Evolutionary conservation across 2,888 invertebrate species (phyloP).

Genomic region (Serrognathus titanus): DNA sequence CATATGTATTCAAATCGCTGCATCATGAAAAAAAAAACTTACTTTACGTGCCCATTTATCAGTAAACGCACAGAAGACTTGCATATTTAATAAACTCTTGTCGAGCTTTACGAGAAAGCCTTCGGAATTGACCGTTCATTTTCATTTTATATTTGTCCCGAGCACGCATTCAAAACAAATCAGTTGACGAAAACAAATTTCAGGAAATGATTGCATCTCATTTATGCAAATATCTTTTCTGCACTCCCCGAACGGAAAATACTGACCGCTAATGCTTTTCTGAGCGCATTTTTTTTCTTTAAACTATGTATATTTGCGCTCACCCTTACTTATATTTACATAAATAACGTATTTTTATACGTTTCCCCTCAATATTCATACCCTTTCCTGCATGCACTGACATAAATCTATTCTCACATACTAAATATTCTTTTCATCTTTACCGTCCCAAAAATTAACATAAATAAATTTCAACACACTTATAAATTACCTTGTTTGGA

Average conservation of each 20-base stretch:
- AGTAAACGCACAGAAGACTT: not conserved
- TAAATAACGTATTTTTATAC: not conserved
- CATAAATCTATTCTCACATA: not conserved
- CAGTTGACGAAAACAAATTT: constrained; percentile 4
- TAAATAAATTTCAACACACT: constrained; percentile 1
- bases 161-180: constrained; percentile 1
- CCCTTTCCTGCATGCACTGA: constrained; percentile 1
- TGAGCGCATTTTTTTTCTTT: not conserved
- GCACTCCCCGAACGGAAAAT: not conserved
- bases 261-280: constrained; percentile 1
- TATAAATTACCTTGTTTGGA: constrained; percentile 1
- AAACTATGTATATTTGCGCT: not conserved
- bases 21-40: constrained; percentile 4
- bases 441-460: not conserved
- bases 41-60: constrained; percentile 1
- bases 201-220: constrained; percentile 1
- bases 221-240: not conserved
- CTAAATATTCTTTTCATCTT: no score
- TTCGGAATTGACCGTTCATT: not conserved
- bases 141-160: constrained; percentile 2
- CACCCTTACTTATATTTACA: not conserved
- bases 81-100: not conserved
- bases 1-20: constrained; percentile 6
- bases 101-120: not conserved
- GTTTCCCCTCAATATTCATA: constrained; percentile 2